Conservation (phyloP, 2,113 vertebrate genomes). For the Martes martes region DNA sequence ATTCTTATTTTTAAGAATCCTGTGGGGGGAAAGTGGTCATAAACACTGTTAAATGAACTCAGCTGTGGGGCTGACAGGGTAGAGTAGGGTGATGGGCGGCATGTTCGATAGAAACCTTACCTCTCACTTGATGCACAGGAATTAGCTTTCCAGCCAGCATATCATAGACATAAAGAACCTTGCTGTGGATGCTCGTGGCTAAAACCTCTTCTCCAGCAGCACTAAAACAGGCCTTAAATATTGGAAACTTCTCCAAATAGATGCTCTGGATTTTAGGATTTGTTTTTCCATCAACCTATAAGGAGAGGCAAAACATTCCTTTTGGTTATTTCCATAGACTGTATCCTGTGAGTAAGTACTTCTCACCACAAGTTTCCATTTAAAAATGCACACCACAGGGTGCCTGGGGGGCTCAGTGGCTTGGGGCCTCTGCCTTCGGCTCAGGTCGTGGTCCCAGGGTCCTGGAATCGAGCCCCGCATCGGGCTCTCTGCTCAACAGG, state of each 20-base stretch:
- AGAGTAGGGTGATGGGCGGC: accelerated
- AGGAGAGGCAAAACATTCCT: conserved; percentile 32
- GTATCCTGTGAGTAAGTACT: neutral
- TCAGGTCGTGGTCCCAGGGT: too few relatives aligned
- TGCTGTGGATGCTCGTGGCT: conserved; percentile 90
- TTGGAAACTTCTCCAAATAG: conserved; percentile 91
- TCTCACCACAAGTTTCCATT: neutral
- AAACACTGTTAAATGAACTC: neutral
- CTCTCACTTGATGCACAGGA: conserved; percentile 88
- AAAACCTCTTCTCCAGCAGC: conserved; percentile 90
- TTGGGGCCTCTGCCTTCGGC: too few relatives aligned
- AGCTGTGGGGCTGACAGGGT: neutral
- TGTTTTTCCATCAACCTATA: conserved; percentile 92
- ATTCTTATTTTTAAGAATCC: neutral
- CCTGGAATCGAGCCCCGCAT: too few relatives aligned
- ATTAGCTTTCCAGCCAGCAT: conserved; percentile 93
- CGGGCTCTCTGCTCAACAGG: too few relatives aligned
- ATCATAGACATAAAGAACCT: conserved; percentile 95
- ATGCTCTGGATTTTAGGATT: conserved; percentile 97
- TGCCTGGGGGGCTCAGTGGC: too few relatives aligned
- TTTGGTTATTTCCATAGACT: conserved; percentile 2
- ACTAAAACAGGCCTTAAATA: conserved; percentile 91
- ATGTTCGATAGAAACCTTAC: conserved; percentile 76
- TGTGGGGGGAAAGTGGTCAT: neutral
- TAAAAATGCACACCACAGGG: conserved; percentile 78